Evolutionary conservation across 2,888 invertebrate genomes (phyloP), one percentile per base, ranked within the genome.

Genomic region (Eustalomyia histrio): DNA sequence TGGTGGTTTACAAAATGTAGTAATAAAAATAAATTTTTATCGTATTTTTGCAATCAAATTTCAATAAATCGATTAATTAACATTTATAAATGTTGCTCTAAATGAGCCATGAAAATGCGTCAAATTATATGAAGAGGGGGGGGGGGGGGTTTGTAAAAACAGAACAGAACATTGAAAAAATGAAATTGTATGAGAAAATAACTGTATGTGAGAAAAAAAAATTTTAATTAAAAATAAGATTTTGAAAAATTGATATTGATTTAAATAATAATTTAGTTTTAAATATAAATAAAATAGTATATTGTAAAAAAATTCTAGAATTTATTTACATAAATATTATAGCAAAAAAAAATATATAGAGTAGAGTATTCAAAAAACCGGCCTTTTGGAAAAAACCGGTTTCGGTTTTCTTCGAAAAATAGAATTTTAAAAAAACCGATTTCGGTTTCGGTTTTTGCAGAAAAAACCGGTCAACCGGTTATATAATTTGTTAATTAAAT

Each of bases 21-120:
- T 61, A 76, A 80, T 80, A 80, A 80, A 80, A 80, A 76, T 65
- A 80, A 65, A 76, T 53, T 76, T 76, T 78, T 80, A 80, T 80
- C 76, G 76, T 63, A 64, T 61, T 76, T 76, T 69, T 74, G 60
- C 80, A 80, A 80, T 80, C 73, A 80, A 80, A 80, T 69, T 80
- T 80, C 80, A 76, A 80, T 80, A 80, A 80, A 80, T 80, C 80
- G 80, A 80, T 80, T 80, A 80, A 80, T 80, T 80, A 80, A 65
- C 60, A 73, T 65, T 78, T 78, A 29, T 24, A 64, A 72, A 57
- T 52, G 58, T 17, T 72, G 65, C 55, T 67, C 16, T 33, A 72
- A 78, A 78, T 35, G 78, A 50, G 16, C 72, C 78, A 67, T 67
- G 47, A 60, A 65, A 72, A 60, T 55, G 65, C 65, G 64, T 57